These are phyloP conservation scores for Copidosoma floridanum DNA, from an alignment of 1,140 invertebrate species.

Conservation along the genomic window DNA sequence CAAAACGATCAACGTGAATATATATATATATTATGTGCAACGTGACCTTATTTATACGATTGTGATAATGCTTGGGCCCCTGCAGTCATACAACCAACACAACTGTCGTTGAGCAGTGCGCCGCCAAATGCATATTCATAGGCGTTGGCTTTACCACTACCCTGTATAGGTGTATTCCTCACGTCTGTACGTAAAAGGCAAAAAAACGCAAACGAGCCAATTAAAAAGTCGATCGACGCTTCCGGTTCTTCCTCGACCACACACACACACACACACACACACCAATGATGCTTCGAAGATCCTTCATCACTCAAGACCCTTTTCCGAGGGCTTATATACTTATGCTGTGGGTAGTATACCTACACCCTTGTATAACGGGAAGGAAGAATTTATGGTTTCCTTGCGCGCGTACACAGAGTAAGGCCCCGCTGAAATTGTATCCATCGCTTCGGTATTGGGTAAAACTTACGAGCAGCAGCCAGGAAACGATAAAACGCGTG, in stretches of 20 bases:
- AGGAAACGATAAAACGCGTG: slow-evolving; percentile 9
- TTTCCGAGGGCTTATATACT: no score
- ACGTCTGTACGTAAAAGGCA: neutral
- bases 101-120: slow-evolving; percentile 22
- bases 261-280: neutral
- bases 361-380: no score
- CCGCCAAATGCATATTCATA: slow-evolving; percentile 39
- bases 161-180: no score
- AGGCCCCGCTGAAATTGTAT: neutral
- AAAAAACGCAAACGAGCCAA: neutral
- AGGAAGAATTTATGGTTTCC: slow-evolving; percentile 12
- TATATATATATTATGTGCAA: no score
- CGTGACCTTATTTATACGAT: no score
- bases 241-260: no score
- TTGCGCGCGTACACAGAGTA: neutral
- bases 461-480: neutral
- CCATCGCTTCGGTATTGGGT: neutral
- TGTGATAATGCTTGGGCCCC: no score
- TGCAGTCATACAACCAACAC: slow-evolving; percentile 36
- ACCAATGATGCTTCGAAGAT: no score
- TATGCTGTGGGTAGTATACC: no score
- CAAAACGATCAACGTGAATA: neutral
- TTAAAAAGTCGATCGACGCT: neutral
- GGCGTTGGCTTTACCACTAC: slow-evolving; percentile 32
- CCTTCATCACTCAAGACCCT: no score